These are phyloP conservation scores for Sparus aurata DNA, from an alignment of 2,797 vertebrate genomes.

Conservation along the genomic window DNA sequence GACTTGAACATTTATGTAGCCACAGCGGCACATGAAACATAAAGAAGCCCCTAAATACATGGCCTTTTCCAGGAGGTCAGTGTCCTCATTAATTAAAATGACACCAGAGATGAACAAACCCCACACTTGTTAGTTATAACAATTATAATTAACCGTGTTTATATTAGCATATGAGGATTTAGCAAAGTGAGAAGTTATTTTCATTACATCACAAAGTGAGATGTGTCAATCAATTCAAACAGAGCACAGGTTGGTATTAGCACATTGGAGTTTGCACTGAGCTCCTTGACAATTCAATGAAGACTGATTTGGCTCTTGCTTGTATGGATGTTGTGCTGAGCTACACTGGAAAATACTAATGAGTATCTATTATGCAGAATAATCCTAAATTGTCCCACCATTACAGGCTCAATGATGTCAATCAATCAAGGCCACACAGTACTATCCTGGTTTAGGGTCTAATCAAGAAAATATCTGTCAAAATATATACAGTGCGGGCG, in stretches of 20 bases:
- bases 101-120: not conserved
- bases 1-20: not conserved
- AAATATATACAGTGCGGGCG: not conserved
- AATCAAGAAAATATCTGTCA: not conserved
- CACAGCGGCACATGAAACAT: not conserved
- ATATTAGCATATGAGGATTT: not conserved
- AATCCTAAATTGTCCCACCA: too few species aligned
- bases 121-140: too few species aligned
- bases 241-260: too few species aligned
- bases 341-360: not conserved
- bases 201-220: not conserved
- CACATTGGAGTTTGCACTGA: too few species aligned
- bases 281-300: not conserved
- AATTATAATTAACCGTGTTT: not conserved
- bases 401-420: too few species aligned
- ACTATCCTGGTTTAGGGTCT: not conserved
- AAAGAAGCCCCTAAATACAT: not conserved
- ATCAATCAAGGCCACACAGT: not conserved
- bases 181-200: not conserved
- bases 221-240: too few species aligned
- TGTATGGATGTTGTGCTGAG: constrained; percentile 10
- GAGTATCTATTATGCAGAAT: not conserved
- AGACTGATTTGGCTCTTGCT: constrained; percentile 32
- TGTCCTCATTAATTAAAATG: too few species aligned
- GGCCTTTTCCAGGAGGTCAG: too few species aligned